Base-by-base conservation (phyloP, 1,140 invertebrate genomes). In the Philopotamus ludificatus region DNA sequence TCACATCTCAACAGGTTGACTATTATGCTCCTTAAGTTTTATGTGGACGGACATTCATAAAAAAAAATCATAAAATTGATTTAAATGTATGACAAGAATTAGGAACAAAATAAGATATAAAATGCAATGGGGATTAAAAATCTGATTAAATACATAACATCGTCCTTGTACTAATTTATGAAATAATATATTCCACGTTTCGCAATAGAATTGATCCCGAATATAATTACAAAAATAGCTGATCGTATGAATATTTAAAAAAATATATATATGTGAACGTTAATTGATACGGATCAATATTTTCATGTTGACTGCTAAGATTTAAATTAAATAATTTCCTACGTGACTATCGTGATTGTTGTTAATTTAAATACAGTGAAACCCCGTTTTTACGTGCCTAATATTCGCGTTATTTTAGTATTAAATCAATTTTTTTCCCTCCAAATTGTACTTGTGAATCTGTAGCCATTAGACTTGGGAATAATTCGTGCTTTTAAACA, bases 31-130 rank as follows among this genome's bases (percentile, higher is more conserved):
- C 47, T 49, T 49, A 49, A 2, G 22, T 23, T 53, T 53, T 53
- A 53, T 53, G 50, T 23, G 50, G 50, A 53, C 50, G 50, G 50
- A 53, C 22, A 53, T 53, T 25, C 22, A 23, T 53, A 25, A 53
- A 53, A 10, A 22, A 53, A 22, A 22, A 25, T 53, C 23, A 15
- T 26, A 34, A 34, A 4, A 12, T 34, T 34, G 28, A 7, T 34
- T 7, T 34, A 34, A 34, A 34, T 34, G 12, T 34, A 34, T 34
- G 28, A 34, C 28, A 34, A 34, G 28, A 34, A 12, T 12, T 34
- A 34, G 28, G 28, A 34, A 34, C 28, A 34, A 34, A 34, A 34
- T n/a, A 34, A 34, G 28, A 34, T 34, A 45, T 39, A 18, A 45
- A 23, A 53, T 53, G 50, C 20, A 25, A 53, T 23, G 12, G 4